Evolutionary conservation across 2,888 invertebrate genomes (phyloP).

Genomic region (Entomobrya multifasciata): DNA sequence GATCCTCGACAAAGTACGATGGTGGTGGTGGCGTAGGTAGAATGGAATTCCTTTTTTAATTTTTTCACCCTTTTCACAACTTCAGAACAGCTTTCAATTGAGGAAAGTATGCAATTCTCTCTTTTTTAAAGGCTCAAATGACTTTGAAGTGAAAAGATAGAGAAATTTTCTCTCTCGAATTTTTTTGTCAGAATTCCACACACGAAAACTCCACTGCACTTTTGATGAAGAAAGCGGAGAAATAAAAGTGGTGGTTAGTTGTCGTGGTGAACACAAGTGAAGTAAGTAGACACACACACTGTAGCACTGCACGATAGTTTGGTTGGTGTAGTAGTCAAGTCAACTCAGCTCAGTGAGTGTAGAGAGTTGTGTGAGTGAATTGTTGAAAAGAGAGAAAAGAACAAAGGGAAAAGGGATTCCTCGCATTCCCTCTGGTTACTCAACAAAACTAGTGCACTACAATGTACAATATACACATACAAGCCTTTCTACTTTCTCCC

Average conservation of each 20-base stretch:
- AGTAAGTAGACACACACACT: not conserved
- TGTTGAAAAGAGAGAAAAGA: slow-evolving; percentile 14
- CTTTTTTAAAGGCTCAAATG: slow-evolving; percentile 29
- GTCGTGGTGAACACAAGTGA: not conserved
- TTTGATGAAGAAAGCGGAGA: slow-evolving; percentile 35
- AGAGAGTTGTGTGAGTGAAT: slow-evolving; percentile 26
- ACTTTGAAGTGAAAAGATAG: slow-evolving; percentile 29
- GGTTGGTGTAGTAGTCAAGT: slow-evolving; percentile 8
- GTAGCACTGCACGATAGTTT: not conserved
- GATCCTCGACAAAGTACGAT: too few species aligned
- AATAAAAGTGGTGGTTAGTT: slow-evolving; percentile 1
- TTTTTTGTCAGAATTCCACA: not conserved
- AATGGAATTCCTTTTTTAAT: too few species aligned
- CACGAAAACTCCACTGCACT: not conserved
- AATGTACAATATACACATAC: not conserved
- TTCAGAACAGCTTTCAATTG: not conserved
- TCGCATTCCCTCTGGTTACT: slow-evolving; percentile 60
- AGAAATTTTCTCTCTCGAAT: not conserved
- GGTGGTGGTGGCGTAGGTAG: too few species aligned
- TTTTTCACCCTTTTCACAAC: too few species aligned
- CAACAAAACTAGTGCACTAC: slow-evolving; percentile 62
- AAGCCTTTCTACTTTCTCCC: slow-evolving; percentile 21
- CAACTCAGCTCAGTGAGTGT: too few species aligned
- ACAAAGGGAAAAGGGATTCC: slow-evolving; percentile 59
- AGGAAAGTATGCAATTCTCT: not conserved